Evolutionary conservation across 2,113 vertebrate genomes (phyloP), one percentile per base, ranked within the genome.

Genomic region (Tychaedon coryphoeus): DNA sequence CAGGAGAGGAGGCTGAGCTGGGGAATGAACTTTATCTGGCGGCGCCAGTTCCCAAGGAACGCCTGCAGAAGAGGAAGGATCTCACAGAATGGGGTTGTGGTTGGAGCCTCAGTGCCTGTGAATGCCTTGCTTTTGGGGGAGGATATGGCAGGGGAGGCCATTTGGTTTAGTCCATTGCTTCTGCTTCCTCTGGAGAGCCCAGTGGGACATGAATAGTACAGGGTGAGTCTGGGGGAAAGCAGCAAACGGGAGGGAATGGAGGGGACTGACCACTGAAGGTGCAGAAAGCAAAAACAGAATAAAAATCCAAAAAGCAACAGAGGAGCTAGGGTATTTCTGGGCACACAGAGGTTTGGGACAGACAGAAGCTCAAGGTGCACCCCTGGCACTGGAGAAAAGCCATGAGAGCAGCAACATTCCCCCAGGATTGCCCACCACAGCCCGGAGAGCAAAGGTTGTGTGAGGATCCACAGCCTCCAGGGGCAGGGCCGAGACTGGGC

Each of bases 11-110:
- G 54, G 74, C 96, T 28, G 17, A 95, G 66, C 83, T 96, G 61
- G 31, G 97, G 93, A 66, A 97, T 96, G 90, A 97, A 89, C 95
- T 92, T 97, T 26, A 91, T 77, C 96, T 96, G 95, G 23, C 87
- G 87, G 45, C 91, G 96, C 97, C 97, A 96, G 96, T 82, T 96
- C 75, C 77, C 43, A 20, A 88, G 97, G 69, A 98, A 48, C 2
- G 51, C 80, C 96, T 97, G 76, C n/a, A 12, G 5, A 31, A 91
- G 40, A 86, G 48, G 3, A 10, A 45, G 38, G 60, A 69, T 77
- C 67, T 66, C 79, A 8, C 2, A 15, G 64, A 14, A 6, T 8
- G 54, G 16, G 29, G 18, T 0, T 6, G 22, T 36, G 79, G 14
- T 36, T 69, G 81, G 31, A 90, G 38, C 33, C 81, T 62, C 54